These are phyloP conservation scores for Percopsis omiscomaycus DNA, from an alignment of 2,797 vertebrate species.

Conservation along the genomic window DNA sequence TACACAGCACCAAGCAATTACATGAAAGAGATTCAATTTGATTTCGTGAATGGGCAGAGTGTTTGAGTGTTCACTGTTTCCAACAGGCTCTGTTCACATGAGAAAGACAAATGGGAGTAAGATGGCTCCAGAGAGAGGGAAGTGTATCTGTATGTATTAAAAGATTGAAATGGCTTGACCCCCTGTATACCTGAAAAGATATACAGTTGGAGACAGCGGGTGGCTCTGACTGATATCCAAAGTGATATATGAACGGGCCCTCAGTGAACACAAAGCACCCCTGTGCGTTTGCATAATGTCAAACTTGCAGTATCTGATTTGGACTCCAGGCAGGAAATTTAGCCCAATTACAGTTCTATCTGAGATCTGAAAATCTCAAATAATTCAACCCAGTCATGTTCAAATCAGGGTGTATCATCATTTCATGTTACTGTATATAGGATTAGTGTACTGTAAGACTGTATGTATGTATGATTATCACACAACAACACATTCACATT, in stretches of 20 bases:
- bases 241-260: slow-evolving; percentile 37
- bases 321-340: slow-evolving; percentile 47
- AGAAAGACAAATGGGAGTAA: slow-evolving; percentile 24
- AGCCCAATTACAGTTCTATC: slow-evolving; percentile 41
- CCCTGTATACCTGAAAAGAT: slow-evolving; percentile 12
- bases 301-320: slow-evolving; percentile 55
- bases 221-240: slow-evolving; percentile 28
- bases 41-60: slow-evolving; percentile 49
- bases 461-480: slow-evolving; percentile 5
- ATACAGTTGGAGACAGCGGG: slow-evolving; percentile 26
- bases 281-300: slow-evolving; percentile 52
- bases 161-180: slow-evolving; percentile 6
- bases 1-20: slow-evolving; percentile 37
- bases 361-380: slow-evolving; percentile 28
- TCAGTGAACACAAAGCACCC: slow-evolving; percentile 39
- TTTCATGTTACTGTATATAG: slow-evolving; percentile 21
- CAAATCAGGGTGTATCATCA: slow-evolving; percentile 33
- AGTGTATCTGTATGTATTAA: slow-evolving; percentile 12
- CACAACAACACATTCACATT: slow-evolving; percentile 15
- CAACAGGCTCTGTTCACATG: slow-evolving; percentile 12
- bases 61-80: slow-evolving; percentile 24
- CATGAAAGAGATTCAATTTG: slow-evolving; percentile 35
- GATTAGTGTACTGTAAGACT: neutral
- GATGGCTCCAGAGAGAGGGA: slow-evolving; percentile 14
- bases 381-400: slow-evolving; percentile 31